Percentiles rank a stretch among this genome's conserved stretches.
phyloP scores from a whole-genome alignment of 2,113 vertebrate genomes.

The Anhinga rufa region DNA sequence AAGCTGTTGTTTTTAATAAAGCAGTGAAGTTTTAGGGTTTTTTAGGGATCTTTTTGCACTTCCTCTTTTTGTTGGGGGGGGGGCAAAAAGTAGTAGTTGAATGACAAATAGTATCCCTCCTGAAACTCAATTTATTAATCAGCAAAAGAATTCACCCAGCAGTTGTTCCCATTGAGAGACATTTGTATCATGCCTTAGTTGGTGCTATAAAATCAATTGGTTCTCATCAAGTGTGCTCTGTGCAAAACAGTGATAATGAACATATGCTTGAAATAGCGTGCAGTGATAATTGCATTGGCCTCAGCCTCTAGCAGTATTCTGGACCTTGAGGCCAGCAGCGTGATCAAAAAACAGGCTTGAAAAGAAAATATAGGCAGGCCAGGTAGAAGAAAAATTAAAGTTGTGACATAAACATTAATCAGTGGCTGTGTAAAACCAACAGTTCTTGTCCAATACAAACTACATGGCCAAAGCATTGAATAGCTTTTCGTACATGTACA shows the following conservation, averaged over 20 bases:
- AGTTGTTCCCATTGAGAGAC: neutral
- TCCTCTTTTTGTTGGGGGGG: neutral
- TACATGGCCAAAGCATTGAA: neutral
- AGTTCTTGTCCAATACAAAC: neutral
- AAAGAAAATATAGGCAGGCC: neutral
- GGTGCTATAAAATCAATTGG: constrained; percentile 8
- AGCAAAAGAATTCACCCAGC: neutral
- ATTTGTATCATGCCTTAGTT: neutral
- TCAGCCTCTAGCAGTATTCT: neutral
- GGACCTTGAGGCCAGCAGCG: neutral
- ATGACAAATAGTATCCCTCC: neutral
- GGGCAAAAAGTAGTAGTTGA: neutral
- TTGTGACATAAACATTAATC: neutral
- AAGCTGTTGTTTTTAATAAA: neutral
- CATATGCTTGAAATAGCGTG: neutral
- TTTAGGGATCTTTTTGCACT: neutral
- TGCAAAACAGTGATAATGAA: constrained; percentile 17
- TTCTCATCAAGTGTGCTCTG: neutral
- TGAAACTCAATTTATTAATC: constrained; percentile 3
- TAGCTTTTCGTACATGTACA: neutral
- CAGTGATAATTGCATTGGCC: neutral
- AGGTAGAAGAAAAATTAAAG: neutral
- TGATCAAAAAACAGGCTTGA: neutral
- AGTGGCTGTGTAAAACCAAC: neutral
- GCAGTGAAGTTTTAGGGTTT: neutral